Percentiles rank a stretch among this genome's conserved stretches.
phyloP scores from a whole-genome alignment of 2,888 invertebrate genomes.

The Drosophila anomelani region DNA sequence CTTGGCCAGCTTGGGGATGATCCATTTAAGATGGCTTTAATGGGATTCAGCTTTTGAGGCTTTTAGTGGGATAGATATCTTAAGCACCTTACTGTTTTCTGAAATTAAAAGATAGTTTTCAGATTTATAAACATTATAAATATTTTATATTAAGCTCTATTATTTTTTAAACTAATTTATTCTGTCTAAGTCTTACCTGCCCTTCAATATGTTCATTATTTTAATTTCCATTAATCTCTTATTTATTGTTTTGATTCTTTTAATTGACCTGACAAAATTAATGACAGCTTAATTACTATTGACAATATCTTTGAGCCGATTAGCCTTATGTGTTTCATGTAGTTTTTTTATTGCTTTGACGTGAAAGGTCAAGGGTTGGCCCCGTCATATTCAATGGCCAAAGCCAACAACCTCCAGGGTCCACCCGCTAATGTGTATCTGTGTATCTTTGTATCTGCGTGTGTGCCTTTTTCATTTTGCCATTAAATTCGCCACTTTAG shows the following conservation, averaged over 20 bases:
- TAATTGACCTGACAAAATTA: not conserved
- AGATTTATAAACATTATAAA: not conserved
- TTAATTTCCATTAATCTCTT: not conserved
- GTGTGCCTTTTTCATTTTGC: slow-evolving; percentile 48
- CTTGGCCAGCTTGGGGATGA: slow-evolving; percentile 17
- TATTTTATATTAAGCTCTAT: not conserved
- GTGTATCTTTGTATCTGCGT: slow-evolving; percentile 5
- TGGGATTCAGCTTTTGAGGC: not conserved
- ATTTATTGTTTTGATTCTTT: not conserved
- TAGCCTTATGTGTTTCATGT: not conserved
- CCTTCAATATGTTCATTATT: not conserved
- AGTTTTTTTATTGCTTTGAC: not conserved
- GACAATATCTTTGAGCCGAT: slow-evolving; percentile 13
- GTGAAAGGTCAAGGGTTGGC: slow-evolving; percentile 32
- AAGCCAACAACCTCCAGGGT: slow-evolving; percentile 15
- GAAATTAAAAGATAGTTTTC: too few relatives aligned
- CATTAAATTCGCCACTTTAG: slow-evolving; percentile 54
- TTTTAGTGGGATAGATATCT: not conserved
- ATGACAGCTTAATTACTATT: slow-evolving; percentile 19
- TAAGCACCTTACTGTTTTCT: too few relatives aligned
- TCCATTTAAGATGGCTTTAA: not conserved
- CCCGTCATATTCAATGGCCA: not conserved
- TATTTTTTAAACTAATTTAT: not conserved
- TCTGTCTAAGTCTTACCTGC: too few relatives aligned
- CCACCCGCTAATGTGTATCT: not conserved